Evolutionary conservation across 2,113 vertebrate genomes (phyloP).

Genomic region (Aythya baeri): DNA sequence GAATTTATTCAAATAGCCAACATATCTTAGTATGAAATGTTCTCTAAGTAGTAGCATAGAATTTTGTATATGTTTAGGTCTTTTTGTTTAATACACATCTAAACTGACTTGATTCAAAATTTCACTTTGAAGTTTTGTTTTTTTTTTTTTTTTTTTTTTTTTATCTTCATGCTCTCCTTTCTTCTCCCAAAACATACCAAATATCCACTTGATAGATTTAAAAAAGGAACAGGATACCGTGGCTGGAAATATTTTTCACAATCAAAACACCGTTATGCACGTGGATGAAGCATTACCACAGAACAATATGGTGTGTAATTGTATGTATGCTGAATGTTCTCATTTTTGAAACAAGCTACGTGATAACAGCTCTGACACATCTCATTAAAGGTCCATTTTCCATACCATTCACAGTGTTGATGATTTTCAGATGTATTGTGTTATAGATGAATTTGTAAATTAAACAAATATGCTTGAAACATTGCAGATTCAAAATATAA

Average conservation of each 20-base stretch:
- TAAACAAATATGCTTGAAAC: neutral
- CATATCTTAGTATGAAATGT: neutral
- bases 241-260: neutral
- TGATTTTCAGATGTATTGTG: conserved; percentile 10
- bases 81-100: neutral
- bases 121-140: neutral
- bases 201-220: neutral
- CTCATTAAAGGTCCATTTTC: neutral
- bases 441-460: neutral
- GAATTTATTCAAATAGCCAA: neutral
- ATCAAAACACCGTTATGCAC: neutral
- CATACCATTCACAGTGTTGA: neutral
- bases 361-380: conserved; percentile 8
- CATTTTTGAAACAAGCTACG: neutral
- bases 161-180: neutral
- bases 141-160: neutral
- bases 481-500: neutral
- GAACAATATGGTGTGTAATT: neutral
- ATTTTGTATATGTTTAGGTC: neutral
- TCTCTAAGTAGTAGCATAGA: neutral
- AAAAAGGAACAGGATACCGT: neutral
- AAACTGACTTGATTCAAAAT: neutral
- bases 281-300: neutral
- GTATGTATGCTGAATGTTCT: neutral
- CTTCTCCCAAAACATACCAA: neutral